These are phyloP conservation scores for Ariolimax columbianus DNA, from an alignment of 2,888 invertebrate genomes.

Conservation along the genomic window DNA sequence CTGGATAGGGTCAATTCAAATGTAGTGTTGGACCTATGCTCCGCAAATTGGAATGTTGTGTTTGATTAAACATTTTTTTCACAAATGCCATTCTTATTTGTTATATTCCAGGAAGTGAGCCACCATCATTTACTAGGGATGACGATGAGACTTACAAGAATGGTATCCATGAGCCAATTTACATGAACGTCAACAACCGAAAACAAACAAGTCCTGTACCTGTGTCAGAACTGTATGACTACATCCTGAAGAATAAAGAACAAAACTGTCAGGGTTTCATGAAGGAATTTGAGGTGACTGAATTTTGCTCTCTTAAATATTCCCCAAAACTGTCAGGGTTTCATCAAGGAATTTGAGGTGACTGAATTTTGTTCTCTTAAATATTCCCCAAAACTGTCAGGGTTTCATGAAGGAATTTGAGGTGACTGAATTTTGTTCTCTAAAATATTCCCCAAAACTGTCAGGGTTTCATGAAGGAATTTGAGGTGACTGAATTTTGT, in stretches of 20 bases:
- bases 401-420: constrained; percentile 71
- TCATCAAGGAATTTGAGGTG: constrained; percentile 72
- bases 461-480: too few relatives aligned
- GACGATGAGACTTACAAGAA: constrained; percentile 56
- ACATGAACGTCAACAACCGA: constrained; percentile 69
- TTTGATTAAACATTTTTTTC: too few relatives aligned
- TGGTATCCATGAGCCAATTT: constrained; percentile 68
- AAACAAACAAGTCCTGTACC: constrained; percentile 69
- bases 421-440: too few relatives aligned
- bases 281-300: constrained; percentile 71
- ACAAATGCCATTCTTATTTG: too few relatives aligned
- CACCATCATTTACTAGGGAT: constrained; percentile 40
- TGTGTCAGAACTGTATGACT: constrained; percentile 65
- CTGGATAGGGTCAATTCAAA: too few relatives aligned
- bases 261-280: constrained; percentile 68
- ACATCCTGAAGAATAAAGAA: constrained; percentile 66
- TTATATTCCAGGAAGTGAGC: constrained; percentile 49
- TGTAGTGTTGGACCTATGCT: too few relatives aligned
- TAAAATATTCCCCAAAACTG: too few relatives aligned
- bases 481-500: too few relatives aligned
- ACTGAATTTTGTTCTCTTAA: too few relatives aligned
- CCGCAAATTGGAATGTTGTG: too few relatives aligned
- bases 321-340: constrained; percentile 67
- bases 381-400: constrained; percentile 65
- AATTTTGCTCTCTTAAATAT: too few relatives aligned